Evolutionary conservation across 2,113 vertebrate genomes (phyloP), one percentile per base, ranked within the genome.

Genomic region (Colius striatus): DNA sequence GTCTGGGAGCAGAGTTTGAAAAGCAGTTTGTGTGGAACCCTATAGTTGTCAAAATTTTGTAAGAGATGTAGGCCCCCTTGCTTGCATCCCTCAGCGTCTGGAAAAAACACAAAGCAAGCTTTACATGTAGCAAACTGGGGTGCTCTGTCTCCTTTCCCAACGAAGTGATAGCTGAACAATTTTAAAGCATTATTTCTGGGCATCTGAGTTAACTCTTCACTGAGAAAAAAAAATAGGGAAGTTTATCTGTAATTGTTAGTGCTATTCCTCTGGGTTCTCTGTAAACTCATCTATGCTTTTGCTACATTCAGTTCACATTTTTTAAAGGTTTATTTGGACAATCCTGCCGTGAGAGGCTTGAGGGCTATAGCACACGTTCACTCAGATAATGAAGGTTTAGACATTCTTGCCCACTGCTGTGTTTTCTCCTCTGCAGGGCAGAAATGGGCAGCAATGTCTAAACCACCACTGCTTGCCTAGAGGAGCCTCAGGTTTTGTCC

Each of bases 161-260:
- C 26, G n/a, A 26, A 26, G 10, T 22, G 45, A 43, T 65, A 48
- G 5, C 0, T 0, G 50, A 41, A 38, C 26, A 38, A 51, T 72
- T 74, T 18, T 38, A 84, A 89, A n/a, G 10, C 1, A 1, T 86
- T 68, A 14, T 68, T 89, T 60, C 18, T 54, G 65, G 36, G 55
- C 22, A 32, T 70, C 58, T 20, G n/a, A 77, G 22, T 66, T 71
- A 78, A 77, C 0, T 7, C 25, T 90, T 88, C 72, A 19, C 29
- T 71, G 53, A 60, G 22, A 60, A 84, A 82, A 87, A 82, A 41
- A 82, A 87, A 82, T 0, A 41, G 26, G 23, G 43, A 63, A 66
- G 38, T 65, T 89, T 51, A 60, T 34, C 36, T 38, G 6, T 22
- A 86, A 86, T 58, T 41, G 13, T 60, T 86, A 43, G 43, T 29